Percentiles rank a stretch among this genome's conserved stretches.
phyloP scores from a whole-genome alignment of 2,888 invertebrate species.

The Yponomeuta cagnagella region DNA sequence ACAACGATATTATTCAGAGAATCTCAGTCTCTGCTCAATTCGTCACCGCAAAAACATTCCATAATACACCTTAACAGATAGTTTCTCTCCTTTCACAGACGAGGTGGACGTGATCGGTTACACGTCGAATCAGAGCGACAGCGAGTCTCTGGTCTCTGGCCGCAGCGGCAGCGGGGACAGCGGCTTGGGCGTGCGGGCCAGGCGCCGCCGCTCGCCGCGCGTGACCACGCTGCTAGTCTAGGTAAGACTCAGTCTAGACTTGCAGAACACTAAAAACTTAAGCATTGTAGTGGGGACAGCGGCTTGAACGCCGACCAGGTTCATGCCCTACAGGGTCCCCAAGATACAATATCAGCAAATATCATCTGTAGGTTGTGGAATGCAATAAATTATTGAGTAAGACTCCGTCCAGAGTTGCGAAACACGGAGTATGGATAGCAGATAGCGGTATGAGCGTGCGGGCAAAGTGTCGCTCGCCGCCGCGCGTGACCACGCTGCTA shows the following conservation, averaged over 20 bases:
- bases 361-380: too few species aligned
- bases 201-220: conserved; percentile 39
- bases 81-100: conserved; percentile 66
- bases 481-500: conserved; percentile 73
- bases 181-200: conserved; percentile 64
- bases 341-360: too few species aligned
- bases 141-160: conserved; percentile 87
- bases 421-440: conserved; percentile 28
- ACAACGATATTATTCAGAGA: too few species aligned
- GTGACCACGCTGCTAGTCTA: conserved; percentile 70
- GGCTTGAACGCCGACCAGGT: conserved; percentile 61
- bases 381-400: conserved; percentile 49
- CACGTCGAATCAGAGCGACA: conserved; percentile 89
- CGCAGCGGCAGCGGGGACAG: conserved; percentile 81
- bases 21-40: too few species aligned
- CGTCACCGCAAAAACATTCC: too few species aligned
- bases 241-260: conserved; percentile 22
- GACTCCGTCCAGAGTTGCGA: too few species aligned
- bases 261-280: not conserved
- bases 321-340: too few species aligned
- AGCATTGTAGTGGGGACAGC: conserved; percentile 69
- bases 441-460: conserved; percentile 77
- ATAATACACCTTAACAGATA: not conserved
- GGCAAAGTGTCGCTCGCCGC: conserved; percentile 22
- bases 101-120: conserved; percentile 92